Percentiles rank a stretch among this genome's conserved stretches.
phyloP scores from a whole-genome alignment of 2,113 vertebrate species.

The Saimiri boliviensis region DNA sequence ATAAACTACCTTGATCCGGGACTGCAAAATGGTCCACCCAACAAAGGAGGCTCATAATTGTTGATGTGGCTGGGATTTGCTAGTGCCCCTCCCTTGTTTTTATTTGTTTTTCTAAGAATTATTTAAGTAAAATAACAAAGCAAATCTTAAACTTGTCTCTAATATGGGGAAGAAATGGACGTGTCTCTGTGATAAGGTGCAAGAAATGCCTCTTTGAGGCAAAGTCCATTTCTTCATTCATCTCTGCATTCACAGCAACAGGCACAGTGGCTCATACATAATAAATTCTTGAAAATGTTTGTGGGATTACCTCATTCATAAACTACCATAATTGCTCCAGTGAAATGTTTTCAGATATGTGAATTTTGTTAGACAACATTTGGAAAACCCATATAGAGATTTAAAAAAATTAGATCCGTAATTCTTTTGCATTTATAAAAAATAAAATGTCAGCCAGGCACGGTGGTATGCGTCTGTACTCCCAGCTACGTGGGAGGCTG shows the following conservation, averaged over 20 bases:
- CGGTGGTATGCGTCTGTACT: background rate
- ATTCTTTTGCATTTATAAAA: constrained; percentile 33
- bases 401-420: background rate
- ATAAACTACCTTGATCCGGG: background rate
- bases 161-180: background rate
- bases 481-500: background rate
- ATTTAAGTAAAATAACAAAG: constrained; percentile 41
- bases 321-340: rapidly evolving
- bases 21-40: background rate
- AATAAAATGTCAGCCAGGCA: background rate
- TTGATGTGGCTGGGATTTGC: background rate
- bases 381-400: background rate
- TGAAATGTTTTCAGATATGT: background rate
- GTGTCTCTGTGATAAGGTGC: background rate
- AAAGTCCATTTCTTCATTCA: background rate
- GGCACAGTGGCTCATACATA: background rate
- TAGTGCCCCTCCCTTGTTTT: background rate
- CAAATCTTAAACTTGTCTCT: background rate
- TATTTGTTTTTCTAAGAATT: background rate
- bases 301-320: background rate
- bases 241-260: background rate
- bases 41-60: background rate
- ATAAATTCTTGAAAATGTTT: background rate
- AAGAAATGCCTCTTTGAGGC: background rate
- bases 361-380: background rate